A percentile compares a stretch with the other conserved stretches of the same genome.
Conservation (phyloP, 2,888 invertebrate genomes). For the Sceliomorpha sp. region DNA sequence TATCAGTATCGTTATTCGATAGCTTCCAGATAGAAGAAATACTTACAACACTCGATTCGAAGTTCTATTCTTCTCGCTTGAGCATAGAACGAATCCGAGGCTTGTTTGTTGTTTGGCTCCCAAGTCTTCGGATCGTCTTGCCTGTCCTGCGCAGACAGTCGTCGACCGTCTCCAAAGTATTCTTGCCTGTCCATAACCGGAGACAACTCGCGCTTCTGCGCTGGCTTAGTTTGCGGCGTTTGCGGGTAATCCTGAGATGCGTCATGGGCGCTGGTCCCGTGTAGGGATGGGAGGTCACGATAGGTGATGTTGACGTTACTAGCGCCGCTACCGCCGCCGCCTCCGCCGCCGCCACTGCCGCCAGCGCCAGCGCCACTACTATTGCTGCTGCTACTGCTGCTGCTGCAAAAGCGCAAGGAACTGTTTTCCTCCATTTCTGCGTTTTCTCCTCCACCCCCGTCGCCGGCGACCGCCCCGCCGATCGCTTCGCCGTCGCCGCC, state of each 20-base stretch:
- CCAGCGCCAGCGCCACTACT: slow-evolving; percentile 54
- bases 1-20: too few relatives aligned
- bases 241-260: slow-evolving; percentile 63
- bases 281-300: slow-evolving; percentile 64
- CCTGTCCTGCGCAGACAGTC: slow-evolving; percentile 33
- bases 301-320: slow-evolving; percentile 63
- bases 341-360: slow-evolving; percentile 52
- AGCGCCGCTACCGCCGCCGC: slow-evolving; percentile 41
- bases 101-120: slow-evolving; percentile 64
- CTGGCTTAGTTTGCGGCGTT: slow-evolving; percentile 55
- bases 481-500: slow-evolving; percentile 83
- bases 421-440: slow-evolving; percentile 81
- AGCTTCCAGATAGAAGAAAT: slow-evolving; percentile 9
- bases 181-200: slow-evolving; percentile 28
- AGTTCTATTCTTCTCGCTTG: too few relatives aligned
- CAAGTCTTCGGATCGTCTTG: slow-evolving; percentile 68
- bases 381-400: slow-evolving; percentile 55
- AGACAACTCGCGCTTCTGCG: slow-evolving; percentile 50
- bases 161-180: slow-evolving; percentile 30
- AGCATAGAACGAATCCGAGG: slow-evolving; percentile 44
- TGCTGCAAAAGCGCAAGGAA: slow-evolving; percentile 55
- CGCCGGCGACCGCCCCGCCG: slow-evolving; percentile 81
- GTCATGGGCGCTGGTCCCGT: slow-evolving; percentile 61
- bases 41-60: slow-evolving; percentile 69
- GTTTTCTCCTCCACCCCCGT: slow-evolving; percentile 73